A percentile compares a stretch with the other conserved stretches of the same genome.
These are phyloP conservation scores for Doryteuthis pealeii DNA, from an alignment of 1,140 invertebrate species.

Conservation along the genomic window DNA sequence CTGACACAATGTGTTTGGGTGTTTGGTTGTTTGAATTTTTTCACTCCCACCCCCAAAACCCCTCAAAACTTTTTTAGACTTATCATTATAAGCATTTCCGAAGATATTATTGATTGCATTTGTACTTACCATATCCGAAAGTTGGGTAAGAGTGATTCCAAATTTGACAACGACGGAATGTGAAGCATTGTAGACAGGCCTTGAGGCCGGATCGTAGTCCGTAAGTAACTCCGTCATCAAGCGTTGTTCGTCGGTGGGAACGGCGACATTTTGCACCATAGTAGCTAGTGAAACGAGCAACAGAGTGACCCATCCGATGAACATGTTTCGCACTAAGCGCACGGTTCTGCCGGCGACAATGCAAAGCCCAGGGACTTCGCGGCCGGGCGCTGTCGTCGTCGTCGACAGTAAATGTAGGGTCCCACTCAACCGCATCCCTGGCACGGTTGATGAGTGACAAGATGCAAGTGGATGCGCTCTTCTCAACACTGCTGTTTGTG, in stretches of 20 bases:
- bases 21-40: no score
- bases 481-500: no score
- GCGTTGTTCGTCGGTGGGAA: constrained; percentile 42
- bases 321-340: neutral
- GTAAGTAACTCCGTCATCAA: constrained; percentile 38
- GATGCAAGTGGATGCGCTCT: no score
- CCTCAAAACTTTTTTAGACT: neutral
- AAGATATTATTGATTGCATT: neutral
- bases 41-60: no score
- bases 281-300: neutral
- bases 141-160: constrained; percentile 97
- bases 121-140: constrained; percentile 95
- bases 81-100: neutral
- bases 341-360: neutral
- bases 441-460: no score
- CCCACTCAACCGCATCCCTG: no score
- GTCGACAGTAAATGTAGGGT: no score
- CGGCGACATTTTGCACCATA: neutral
- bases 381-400: neutral
- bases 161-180: constrained; percentile 94
- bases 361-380: neutral
- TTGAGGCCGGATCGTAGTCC: constrained; percentile 93
- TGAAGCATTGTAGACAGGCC: constrained; percentile 96
- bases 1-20: no score
- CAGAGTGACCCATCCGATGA: neutral